Base-by-base conservation (phyloP, 2,888 invertebrate species). In the Coleophora deauratella region DNA sequence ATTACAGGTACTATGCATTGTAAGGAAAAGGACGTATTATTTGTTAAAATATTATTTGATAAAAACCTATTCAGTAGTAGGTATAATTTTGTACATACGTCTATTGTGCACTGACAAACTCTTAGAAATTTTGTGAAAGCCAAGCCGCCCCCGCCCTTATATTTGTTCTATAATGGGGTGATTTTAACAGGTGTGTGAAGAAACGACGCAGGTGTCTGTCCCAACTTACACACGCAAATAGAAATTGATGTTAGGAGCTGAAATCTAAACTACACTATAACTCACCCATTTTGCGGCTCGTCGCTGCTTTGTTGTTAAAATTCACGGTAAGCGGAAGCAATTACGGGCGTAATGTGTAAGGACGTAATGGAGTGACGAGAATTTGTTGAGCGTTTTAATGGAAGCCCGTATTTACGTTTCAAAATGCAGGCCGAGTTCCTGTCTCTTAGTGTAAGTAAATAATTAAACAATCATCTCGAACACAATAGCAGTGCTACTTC, bases 241-340 rank as follows among this genome's bases (percentile, higher is more conserved):
- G 69, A 73, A 76, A 76, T 79, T 79, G 75, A 78, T 77, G 78
- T 71, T 65, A 61, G 66, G 63, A 66, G 65, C 68, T 66, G 54
- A 71, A 76, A 72, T 72, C 70, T 70, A 72, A 74, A 73, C 69
- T 75, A 70, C 71, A 72, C 65, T 70, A 72, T 72, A 75, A 74
- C 72, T 75, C 62, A 72, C 64, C 71, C 68, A 72, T 73, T 79
- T 72, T 62, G 71, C 61, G 72, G 69, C 58, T 62, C 63, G 60
- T 67, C 62, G 59, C 61, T 68, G 72, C 72, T 77, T 75, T 78
- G 73, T 73, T 75, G 77, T 74, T 73, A 72, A 77, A 79, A 80
- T 77, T 78, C 73, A 72, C 69, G 68, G 72, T 76, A 74, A 80
- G 66, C 73, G 78, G 74, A 76, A 79, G 75, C 75, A 81, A 79